Conservation (phyloP, 2,797 vertebrate species). For the Ceyx erithaca region DNA sequence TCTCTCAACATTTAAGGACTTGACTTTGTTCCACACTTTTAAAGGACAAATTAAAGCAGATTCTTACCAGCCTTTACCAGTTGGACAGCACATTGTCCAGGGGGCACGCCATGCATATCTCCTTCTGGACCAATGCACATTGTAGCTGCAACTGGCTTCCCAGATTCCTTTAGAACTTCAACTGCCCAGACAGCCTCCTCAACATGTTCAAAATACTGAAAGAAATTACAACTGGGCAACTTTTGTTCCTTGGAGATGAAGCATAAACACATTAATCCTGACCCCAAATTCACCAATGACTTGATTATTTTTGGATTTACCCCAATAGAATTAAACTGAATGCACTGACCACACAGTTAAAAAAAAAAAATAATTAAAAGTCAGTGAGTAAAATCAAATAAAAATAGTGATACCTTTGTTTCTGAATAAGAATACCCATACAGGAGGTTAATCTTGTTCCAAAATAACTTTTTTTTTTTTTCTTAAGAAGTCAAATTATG, state of each 20-base stretch:
- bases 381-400: neutral
- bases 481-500: neutral
- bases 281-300: neutral
- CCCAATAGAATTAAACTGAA: neutral
- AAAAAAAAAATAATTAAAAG: neutral
- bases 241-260: neutral
- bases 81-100: slow-evolving; percentile 89
- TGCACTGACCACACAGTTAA: neutral
- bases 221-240: neutral
- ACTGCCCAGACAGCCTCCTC: slow-evolving; percentile 97
- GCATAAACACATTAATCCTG: neutral
- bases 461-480: neutral
- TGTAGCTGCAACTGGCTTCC: slow-evolving; percentile 89
- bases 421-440: neutral
- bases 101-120: slow-evolving; percentile 87
- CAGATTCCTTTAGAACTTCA: slow-evolving; percentile 87
- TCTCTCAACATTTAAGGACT: neutral
- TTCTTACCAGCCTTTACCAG: slow-evolving; percentile 90
- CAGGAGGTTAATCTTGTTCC: neutral
- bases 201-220: slow-evolving; percentile 96
- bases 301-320: neutral
- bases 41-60: neutral
- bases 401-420: neutral
- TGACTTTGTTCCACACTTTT: neutral
- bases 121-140: slow-evolving; percentile 94